Conservation (phyloP, 2,113 vertebrate genomes). For the Mionectes macconnelli region DNA sequence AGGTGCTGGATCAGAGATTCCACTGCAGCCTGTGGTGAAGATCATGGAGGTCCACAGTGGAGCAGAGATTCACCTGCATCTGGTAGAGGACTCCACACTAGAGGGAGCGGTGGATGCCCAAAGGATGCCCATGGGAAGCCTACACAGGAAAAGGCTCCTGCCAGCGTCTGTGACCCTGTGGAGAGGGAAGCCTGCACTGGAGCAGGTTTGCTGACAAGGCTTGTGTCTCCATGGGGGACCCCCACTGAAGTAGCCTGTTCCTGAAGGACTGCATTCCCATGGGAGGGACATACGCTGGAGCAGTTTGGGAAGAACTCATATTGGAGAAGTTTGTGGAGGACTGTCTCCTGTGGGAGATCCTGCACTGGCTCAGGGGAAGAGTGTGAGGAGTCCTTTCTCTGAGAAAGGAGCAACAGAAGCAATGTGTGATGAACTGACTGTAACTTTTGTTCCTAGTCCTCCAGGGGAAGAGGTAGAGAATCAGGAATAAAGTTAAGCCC, state of each 20-base stretch:
- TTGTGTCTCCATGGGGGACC: not conserved
- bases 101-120: not conserved
- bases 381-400: not conserved
- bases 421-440: not conserved
- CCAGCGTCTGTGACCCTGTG: not conserved
- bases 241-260: not conserved
- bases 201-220: not conserved
- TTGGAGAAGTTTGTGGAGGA: not conserved
- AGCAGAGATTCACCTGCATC: not conserved
- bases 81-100: fast-evolving
- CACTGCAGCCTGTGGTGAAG: not conserved
- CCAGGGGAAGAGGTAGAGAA: not conserved
- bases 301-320: not conserved
- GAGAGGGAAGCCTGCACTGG: not conserved
- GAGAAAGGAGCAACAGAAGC: not conserved
- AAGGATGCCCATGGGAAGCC: not conserved
- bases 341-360: not conserved
- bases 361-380: not conserved
- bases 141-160: not conserved
- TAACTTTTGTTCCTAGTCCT: not conserved
- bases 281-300: not conserved
- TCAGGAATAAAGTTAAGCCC: not conserved
- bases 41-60: not conserved
- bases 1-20: not conserved
- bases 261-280: not conserved